Base-by-base conservation (phyloP, 2,888 invertebrate genomes). In the Penaeus monodon region DNA sequence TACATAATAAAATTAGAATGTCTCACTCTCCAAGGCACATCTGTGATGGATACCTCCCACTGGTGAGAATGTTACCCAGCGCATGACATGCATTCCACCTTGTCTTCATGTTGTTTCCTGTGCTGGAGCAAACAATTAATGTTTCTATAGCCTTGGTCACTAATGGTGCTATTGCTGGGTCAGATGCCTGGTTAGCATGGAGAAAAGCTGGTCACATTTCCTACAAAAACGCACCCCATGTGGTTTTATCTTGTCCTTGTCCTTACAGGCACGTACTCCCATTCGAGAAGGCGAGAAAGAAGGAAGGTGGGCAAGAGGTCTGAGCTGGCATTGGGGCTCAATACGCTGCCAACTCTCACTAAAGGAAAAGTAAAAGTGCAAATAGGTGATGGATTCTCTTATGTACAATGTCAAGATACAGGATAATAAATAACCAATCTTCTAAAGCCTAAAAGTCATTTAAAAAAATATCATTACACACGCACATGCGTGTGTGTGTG, bases 51-150 rank as follows among this genome's bases (percentile, higher is more conserved):
- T 17, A 64, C 12, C 77, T 63, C 8, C 77, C 84, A 78, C 82
- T 86, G 20, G 73, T 70, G n/a, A 89, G 77, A 14, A 89, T 88
- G 63, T 84, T 86, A 57, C 89, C 88, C 22, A 89, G 86, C 14
- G 89, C 89, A 78, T 88, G 86, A 74, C 89, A 89, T 3, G 89
- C 89, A 85, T 89, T 89, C 89, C 89, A 89, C 27, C 89, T 81
- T 44, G 88, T 89, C 88, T 88, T 86, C 89, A 89, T 89, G 49
- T 89, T 89, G 63, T 85, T 88, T 29, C 89, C 89, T 63, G 79
- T 73, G 79, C 78, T 88, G 78, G 86, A 86, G 78, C 86, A 89
- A 27, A 76, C 70, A 27, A 87, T 70, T 20, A 89, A 79, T 17
- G 86, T 88, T n/a, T 81, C 80, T 63, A 87, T 79, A 20, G 88